A percentile compares a stretch with the other conserved stretches of the same genome.
These are phyloP conservation scores for Spea hammondii DNA, from an alignment of 2,797 vertebrate species.

Conservation along the genomic window DNA sequence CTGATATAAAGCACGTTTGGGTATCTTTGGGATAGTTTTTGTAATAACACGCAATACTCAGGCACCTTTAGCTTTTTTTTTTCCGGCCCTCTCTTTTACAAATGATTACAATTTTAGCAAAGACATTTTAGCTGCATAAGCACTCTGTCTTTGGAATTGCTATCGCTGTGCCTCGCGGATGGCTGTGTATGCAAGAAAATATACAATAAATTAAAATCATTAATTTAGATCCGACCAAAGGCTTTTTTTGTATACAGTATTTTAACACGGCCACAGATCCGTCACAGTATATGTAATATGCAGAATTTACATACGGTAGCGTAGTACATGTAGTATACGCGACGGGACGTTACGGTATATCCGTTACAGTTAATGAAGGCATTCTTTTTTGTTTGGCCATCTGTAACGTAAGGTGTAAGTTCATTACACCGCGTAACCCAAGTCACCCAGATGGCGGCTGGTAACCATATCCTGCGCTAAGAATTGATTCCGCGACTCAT, in stretches of 20 bases:
- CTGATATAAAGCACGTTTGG: not conserved
- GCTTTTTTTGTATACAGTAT: conserved; percentile 1
- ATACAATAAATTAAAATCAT: conserved; percentile 35
- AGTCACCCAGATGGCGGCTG: conserved; percentile 28
- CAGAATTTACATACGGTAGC: no score
- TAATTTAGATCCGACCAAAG: conserved; percentile 14
- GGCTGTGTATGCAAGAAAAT: conserved; percentile 6
- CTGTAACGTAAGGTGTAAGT: conserved; percentile 6
- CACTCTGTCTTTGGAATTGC: conserved; percentile 19
- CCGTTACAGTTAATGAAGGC: conserved; percentile 8
- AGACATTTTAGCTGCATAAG: conserved; percentile 41
- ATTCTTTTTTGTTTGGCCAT: not conserved
- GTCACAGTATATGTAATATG: conserved; percentile 8
- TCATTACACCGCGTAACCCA: not conserved
- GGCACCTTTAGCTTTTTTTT: not conserved
- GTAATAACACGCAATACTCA: conserved; percentile 1
- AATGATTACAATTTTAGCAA: conserved; percentile 39
- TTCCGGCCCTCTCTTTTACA: not conserved
- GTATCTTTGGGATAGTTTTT: not conserved
- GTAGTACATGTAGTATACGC: not conserved
- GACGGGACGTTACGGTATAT: not conserved
- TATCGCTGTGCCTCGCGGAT: conserved; percentile 9
- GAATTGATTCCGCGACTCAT: conserved; percentile 24
- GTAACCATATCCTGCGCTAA: conserved; percentile 24
- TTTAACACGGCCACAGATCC: not conserved